Evolutionary conservation across 2,113 vertebrate species (phyloP).

Genomic region (Arenaria interpres): DNA sequence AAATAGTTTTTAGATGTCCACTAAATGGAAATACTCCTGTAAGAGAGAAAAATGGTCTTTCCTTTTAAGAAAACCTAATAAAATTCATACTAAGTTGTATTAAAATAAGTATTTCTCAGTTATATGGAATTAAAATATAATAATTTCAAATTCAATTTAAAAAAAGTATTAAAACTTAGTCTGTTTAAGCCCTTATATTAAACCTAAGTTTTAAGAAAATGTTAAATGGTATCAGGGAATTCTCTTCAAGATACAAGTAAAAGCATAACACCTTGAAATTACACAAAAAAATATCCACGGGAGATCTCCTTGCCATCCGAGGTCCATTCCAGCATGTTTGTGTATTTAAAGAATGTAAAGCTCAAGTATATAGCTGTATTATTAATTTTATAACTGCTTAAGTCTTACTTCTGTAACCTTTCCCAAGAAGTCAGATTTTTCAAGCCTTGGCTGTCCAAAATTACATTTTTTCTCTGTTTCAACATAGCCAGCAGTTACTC

Average conservation of each 20-base stretch:
- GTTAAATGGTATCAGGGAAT: background rate
- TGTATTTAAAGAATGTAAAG: background rate
- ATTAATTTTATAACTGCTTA: background rate
- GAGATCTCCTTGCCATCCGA: background rate
- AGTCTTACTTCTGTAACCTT: background rate
- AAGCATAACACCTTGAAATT: background rate
- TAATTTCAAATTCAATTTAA: constrained; percentile 3
- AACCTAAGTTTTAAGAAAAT: background rate
- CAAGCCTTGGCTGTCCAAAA: background rate
- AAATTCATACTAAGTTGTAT: background rate
- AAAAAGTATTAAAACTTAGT: background rate
- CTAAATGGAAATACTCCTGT: background rate
- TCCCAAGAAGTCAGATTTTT: background rate
- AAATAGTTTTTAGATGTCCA: background rate
- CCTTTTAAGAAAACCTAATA: background rate
- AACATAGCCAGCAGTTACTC: background rate
- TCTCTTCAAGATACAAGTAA: background rate
- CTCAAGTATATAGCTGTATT: background rate
- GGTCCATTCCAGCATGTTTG: background rate
- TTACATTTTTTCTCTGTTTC: background rate
- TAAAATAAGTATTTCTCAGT: constrained; percentile 9
- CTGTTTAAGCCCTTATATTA: no score
- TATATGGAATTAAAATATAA: background rate
- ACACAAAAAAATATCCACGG: background rate
- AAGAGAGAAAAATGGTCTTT: background rate